Percentiles rank a stretch among this genome's conserved stretches.
Evolutionary conservation across 2,888 invertebrate genomes (phyloP).

Genomic region (Frankliniella fusca): DNA sequence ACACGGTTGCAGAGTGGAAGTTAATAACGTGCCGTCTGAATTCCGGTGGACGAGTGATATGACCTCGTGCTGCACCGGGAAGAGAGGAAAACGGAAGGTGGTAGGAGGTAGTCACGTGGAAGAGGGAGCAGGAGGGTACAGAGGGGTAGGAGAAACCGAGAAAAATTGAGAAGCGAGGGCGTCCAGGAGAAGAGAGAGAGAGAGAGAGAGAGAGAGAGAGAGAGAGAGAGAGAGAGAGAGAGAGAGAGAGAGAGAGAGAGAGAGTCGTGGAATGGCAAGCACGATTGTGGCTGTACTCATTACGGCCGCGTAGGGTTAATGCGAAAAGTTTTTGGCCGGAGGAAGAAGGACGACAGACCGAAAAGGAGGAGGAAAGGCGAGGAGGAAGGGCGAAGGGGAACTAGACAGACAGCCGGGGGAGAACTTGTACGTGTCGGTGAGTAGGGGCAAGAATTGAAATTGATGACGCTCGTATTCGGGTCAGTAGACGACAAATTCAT

Average conservation of each 20-base stretch:
- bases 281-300: conserved; percentile 22
- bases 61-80: neutral
- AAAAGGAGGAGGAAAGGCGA: neutral
- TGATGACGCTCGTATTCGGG: conserved; percentile 1
- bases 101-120: neutral
- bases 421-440: neutral
- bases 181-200: no score
- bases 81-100: neutral
- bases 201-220: neutral
- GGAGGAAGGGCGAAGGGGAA: neutral
- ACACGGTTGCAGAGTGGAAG: no score
- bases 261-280: conserved; percentile 6
- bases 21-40: no score
- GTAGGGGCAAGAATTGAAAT: conserved; percentile 2
- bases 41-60: no score
- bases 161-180: neutral
- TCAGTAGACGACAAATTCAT: neutral
- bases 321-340: conserved; percentile 8
- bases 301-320: conserved; percentile 12
- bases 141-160: neutral
- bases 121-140: neutral
- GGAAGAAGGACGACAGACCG: neutral
- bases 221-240: neutral
- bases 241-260: neutral
- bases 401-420: neutral